Base-by-base conservation (phyloP, 2,113 vertebrate genomes). In the Xenopus tropicalis region DNA sequence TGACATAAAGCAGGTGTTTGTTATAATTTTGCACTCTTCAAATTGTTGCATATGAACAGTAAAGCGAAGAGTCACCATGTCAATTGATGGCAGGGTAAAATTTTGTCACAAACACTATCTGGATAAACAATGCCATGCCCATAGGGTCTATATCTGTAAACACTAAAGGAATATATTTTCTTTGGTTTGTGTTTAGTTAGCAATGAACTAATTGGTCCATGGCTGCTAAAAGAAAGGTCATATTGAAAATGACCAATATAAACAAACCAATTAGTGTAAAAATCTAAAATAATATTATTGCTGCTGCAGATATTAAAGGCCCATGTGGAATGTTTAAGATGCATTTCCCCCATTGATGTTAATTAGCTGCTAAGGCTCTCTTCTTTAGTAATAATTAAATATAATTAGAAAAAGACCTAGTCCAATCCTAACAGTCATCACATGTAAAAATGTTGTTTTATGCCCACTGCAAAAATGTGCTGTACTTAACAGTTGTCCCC, bases 401-500 rank as follows among this genome's bases (percentile, higher is more conserved):
- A 44, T 69, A 63, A 76, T 74, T 69, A 74, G 46, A 68, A 68
- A 61, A 21, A 62, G 57, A 52, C 65, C 57, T 3, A 61, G 57
- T 62, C 62, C 42, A 37, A 6, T 37, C 29, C 6, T 1, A 9
- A 37, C 6, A 37, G 29, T 37, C 6, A 37, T 37, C 3, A 4
- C 6, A 37, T 37, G 29, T 37, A 37, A 37, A 37, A 37, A 37
- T 37, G 29, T 5, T 9, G 5, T 37, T 9, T 37, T 37, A 9
- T 37, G 29, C 10, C 10, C 29, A 37, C 2, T 37, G 29, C 29
- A 37, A 37, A 37, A 6, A 5, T 37, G 5, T 37, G 29, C 2
- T 37, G 29, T 37, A 37, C 1, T 1, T 37, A 37, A n/a, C n/a
- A n/a, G n/a, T n/a, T n/a, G n/a, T n/a, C n/a, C n/a, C n/a, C n/a